A percentile compares a stretch with the other conserved stretches of the same genome.
phyloP scores from a whole-genome alignment of 2,113 vertebrate genomes.

The Chloebia gouldiae region DNA sequence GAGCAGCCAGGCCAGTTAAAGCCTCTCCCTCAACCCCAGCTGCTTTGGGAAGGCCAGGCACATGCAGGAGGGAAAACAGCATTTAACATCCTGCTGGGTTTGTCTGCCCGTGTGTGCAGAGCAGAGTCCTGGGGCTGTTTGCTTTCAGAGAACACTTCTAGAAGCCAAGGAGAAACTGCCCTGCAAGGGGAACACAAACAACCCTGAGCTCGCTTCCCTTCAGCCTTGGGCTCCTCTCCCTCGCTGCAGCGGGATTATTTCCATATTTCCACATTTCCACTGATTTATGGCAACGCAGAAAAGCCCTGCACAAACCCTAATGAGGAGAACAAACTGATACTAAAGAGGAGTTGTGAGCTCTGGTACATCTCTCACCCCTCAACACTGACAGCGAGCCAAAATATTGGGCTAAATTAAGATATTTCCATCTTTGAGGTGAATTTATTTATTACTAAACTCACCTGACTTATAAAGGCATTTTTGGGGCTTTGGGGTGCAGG shows the following conservation, averaged over 20 bases:
- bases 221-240: not conserved
- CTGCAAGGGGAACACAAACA: not conserved
- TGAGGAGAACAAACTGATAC: fast-evolving
- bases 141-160: not conserved
- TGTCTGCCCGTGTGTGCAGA: not conserved
- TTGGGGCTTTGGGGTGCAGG: not conserved
- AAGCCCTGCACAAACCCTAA: not conserved
- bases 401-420: not conserved
- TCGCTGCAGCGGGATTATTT: not conserved
- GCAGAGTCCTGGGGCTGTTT: not conserved
- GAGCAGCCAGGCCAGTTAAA: not conserved
- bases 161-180: not conserved
- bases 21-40: not conserved
- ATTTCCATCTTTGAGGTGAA: not conserved
- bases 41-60: not conserved
- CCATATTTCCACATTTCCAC: not conserved
- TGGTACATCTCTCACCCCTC: not conserved
- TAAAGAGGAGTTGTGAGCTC: not conserved
- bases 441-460: not conserved
- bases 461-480: not conserved
- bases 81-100: not conserved
- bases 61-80: not conserved
- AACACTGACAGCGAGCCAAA: not conserved
- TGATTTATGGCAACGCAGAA: not conserved
- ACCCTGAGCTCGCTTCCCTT: not conserved